phyloP scores from a whole-genome alignment of 2,797 vertebrate species.

The Scleropages formosus region DNA sequence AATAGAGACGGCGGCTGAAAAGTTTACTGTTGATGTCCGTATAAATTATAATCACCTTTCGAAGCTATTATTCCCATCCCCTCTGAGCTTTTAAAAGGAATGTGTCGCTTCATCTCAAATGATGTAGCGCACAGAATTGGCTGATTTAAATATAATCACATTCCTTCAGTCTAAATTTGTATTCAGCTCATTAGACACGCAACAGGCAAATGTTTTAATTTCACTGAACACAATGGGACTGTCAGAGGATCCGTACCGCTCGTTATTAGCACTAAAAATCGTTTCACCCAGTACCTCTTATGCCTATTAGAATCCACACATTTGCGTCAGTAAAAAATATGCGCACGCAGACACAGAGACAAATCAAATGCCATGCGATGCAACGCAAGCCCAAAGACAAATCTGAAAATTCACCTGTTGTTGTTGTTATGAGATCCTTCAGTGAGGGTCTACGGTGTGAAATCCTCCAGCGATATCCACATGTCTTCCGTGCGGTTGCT shows the following conservation, averaged over 20 bases:
- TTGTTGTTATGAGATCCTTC: constrained; percentile 44
- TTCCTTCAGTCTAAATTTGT: constrained; percentile 12
- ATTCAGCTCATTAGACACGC: not conserved
- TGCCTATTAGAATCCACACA: constrained; percentile 31
- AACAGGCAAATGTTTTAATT: constrained; percentile 1
- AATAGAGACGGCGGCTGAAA: constrained; percentile 35
- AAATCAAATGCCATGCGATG: constrained; percentile 35
- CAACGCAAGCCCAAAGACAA: constrained; percentile 48
- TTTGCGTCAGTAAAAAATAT: not conserved
- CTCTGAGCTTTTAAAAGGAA: not conserved
- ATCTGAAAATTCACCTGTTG: constrained; percentile 73
- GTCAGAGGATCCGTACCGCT: not conserved
- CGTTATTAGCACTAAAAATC: not conserved
- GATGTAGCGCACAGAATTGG: not conserved
- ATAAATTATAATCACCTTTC: constrained; percentile 3
- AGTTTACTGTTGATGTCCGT: constrained; percentile 28
- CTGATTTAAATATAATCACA: constrained; percentile 1
- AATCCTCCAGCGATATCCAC: constrained; percentile 36
- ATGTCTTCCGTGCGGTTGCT: constrained; percentile 29
- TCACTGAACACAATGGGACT: too few species aligned
- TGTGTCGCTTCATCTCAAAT: not conserved
- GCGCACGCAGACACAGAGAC: constrained; percentile 11
- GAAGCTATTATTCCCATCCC: constrained; percentile 5
- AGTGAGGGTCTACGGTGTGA: constrained; percentile 31
- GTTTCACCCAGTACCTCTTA: constrained; percentile 39